Percentiles rank a stretch among this genome's conserved stretches.
Conservation (phyloP, 2,113 vertebrate genomes). For the Dasypus novemcinctus region DNA sequence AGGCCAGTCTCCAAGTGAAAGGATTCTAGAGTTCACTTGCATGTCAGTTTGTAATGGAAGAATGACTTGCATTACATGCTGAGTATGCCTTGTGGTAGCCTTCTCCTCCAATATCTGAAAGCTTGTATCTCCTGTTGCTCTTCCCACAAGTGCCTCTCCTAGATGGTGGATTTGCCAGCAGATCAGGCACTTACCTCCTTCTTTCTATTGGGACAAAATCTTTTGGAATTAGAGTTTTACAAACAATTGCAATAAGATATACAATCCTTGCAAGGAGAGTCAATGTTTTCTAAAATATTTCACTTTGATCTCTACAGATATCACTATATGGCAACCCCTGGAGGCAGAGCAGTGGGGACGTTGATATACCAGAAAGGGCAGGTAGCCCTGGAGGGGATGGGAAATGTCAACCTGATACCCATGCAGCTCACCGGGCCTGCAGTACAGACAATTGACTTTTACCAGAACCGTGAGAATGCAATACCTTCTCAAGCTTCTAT, state of each 20-base stretch:
- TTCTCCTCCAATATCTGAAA: background rate
- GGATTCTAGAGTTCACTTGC: background rate
- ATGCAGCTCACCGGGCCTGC: background rate
- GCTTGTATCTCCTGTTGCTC: background rate
- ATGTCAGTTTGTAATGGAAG: background rate
- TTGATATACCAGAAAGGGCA: background rate
- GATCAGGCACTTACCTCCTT: background rate
- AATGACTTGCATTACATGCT: background rate
- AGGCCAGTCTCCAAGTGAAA: background rate
- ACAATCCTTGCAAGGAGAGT: background rate
- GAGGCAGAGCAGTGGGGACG: background rate
- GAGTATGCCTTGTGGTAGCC: background rate
- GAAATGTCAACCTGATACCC: too few species aligned
- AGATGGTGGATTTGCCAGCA: background rate
- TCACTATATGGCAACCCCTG: background rate
- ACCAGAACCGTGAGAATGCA: background rate
- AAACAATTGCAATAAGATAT: background rate
- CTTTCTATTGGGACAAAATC: background rate
- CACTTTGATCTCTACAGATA: conserved; percentile 45
- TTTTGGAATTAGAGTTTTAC: background rate
- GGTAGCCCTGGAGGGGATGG: background rate
- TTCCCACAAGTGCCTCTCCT: background rate
- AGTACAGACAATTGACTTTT: background rate
- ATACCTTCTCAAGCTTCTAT: background rate
- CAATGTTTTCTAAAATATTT: background rate